Evolutionary conservation across 1,140 invertebrate genomes (phyloP), one percentile per base, ranked within the genome.

Genomic region (Goniozus legneri): DNA sequence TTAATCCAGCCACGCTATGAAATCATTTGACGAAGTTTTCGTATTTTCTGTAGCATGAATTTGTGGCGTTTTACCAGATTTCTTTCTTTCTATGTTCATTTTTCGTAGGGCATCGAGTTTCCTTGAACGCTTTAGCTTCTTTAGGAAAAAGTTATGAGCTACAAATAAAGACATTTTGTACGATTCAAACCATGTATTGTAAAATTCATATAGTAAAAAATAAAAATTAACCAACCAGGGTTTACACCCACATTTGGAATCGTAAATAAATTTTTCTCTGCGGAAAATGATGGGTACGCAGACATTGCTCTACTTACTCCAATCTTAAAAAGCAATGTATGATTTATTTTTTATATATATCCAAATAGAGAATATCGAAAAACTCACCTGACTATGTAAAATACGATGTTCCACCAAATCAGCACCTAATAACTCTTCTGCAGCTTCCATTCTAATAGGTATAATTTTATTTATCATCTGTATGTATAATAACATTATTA

Each of bases 381-480:
- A 50, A 38, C 47, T 52, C 50, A 83, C 82, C 63, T 80, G 71
- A 20, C 79, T 74, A 62, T 84, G 81, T 54, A 75, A 72, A 41
- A 95, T 85, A 36, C 82, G 81, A 72, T 95, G 92, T 65, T 95
- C 92, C 1, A 87, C 85, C 12, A 93, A 77, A 79, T 95, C 92
- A 10, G 91, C 91, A 2, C 92, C 92, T 1, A 94, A 65, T 14
- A 94, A 74, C 67, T 95, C 92, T 41, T 91, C 88, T 47, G 89
- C 82, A 1, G 84, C 80, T 37, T 84, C 80, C 88, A 95, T 91
- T 22, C 92, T 79, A 41, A 95, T 89, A 6, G 86, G 85, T 57
- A 92, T 77, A 3, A 92, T 76, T 62, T 83, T 84, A 64, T 93
- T 84, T 8, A 94, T 84, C 16, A 84, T 37, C 82, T 84, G 47